Conservation (phyloP, 2,888 invertebrate genomes). For the Mimachlamys varia region DNA sequence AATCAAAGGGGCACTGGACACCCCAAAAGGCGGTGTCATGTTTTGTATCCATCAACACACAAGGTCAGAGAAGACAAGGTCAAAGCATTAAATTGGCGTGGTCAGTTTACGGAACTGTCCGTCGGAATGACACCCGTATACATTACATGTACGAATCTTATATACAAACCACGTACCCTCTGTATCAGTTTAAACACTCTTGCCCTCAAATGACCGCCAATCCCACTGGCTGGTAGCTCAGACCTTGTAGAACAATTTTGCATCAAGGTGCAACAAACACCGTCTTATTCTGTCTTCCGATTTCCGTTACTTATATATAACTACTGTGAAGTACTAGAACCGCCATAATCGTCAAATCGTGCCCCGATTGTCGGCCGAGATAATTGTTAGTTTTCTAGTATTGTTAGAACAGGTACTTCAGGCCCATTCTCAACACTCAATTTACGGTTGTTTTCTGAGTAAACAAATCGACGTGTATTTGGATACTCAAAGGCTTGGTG, state of each 20-base stretch:
- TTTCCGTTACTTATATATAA: neutral
- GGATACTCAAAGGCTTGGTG: neutral
- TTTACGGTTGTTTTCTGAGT: constrained; percentile 5
- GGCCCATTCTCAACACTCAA: constrained; percentile 27
- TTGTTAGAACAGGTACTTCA: neutral
- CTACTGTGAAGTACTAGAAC: no score
- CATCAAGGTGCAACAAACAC: neutral
- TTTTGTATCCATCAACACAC: neutral
- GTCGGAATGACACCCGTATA: neutral
- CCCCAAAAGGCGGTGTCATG: neutral
- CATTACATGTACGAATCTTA: neutral
- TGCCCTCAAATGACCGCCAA: neutral
- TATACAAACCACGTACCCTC: neutral
- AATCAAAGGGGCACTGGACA: neutral
- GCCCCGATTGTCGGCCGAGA: neutral
- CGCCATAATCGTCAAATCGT: neutral
- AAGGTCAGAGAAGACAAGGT: neutral
- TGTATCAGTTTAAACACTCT: neutral
- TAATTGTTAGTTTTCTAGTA: constrained; percentile 12
- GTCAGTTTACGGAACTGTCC: constrained; percentile 22
- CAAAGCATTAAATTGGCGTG: neutral
- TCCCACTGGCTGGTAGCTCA: neutral
- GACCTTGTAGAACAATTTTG: neutral
- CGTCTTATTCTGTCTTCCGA: neutral
- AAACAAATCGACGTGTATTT: constrained; percentile 8